Evolutionary conservation across 2,113 vertebrate species (phyloP).

Genomic region (Centropristis striata): DNA sequence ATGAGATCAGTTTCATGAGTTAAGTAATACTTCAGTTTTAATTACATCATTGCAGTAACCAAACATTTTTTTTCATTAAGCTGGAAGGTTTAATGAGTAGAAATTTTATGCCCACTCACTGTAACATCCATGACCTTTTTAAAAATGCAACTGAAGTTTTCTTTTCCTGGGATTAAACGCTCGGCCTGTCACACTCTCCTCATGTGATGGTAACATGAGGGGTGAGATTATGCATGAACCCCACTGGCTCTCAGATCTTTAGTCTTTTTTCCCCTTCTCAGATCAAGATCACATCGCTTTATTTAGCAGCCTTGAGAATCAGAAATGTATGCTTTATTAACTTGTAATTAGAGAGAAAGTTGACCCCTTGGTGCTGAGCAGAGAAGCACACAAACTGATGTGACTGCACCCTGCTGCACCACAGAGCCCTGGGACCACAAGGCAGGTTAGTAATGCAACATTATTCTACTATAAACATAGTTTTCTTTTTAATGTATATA

Average conservation of each 20-base stretch:
- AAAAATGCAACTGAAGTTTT: constrained; percentile 15
- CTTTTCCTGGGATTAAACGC: constrained; percentile 38
- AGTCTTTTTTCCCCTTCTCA: neutral
- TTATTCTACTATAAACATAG: no score
- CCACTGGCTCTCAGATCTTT: neutral
- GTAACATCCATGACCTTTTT: constrained; percentile 18
- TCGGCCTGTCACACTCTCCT: constrained; percentile 58
- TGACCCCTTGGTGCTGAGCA: neutral
- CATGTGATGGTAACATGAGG: constrained; percentile 74
- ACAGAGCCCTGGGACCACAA: neutral
- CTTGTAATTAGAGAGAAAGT: constrained; percentile 9
- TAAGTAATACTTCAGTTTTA: neutral
- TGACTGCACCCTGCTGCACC: neutral
- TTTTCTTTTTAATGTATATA: no score
- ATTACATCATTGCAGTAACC: neutral
- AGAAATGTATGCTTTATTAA: constrained; percentile 11
- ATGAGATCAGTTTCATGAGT: neutral
- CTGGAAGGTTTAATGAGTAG: neutral
- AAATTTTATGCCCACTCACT: neutral
- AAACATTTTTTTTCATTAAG: neutral
- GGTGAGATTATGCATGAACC: constrained; percentile 41
- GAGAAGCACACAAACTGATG: neutral
- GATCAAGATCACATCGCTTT: neutral
- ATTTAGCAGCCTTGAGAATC: neutral
- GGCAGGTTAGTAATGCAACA: constrained; percentile 4